Conservation (phyloP, 2,113 vertebrate species). For the Equus quagga region DNA sequence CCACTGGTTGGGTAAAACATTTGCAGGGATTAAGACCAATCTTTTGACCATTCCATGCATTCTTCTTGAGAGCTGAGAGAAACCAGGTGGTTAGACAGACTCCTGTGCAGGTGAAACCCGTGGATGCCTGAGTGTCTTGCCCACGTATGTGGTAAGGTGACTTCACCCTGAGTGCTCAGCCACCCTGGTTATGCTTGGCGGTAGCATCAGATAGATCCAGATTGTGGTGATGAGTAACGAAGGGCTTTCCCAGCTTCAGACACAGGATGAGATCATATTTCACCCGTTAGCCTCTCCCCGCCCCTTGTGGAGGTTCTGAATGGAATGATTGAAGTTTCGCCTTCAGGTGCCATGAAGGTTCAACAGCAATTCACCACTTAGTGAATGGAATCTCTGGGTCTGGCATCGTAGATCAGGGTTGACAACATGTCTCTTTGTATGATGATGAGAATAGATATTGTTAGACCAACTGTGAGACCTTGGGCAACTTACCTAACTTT, state of each 20-base stretch:
- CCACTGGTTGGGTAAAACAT: neutral
- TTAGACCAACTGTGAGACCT: neutral
- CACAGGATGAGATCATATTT: neutral
- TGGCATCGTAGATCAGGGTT: neutral
- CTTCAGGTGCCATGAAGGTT: neutral
- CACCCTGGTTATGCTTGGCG: neutral
- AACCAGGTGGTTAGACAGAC: neutral
- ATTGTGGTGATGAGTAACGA: constrained; percentile 57
- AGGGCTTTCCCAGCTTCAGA: constrained; percentile 52
- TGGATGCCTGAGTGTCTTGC: neutral
- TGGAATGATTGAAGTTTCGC: neutral
- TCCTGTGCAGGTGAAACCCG: neutral
- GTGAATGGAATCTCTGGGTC: neutral
- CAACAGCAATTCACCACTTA: neutral
- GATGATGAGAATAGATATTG: neutral
- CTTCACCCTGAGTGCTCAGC: neutral
- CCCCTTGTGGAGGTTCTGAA: neutral
- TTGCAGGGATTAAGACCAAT: neutral
- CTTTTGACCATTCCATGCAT: neutral
- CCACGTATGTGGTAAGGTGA: constrained; percentile 45
- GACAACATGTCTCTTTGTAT: neutral
- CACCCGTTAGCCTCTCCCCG: neutral
- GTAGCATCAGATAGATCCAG: constrained; percentile 49
- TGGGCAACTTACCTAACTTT: neutral
- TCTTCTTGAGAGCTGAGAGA: neutral